These are phyloP conservation scores for Aurelia aurita complex sp. Pacific DNA, from an alignment of 30 jellyfish, hydroid and myxozoan species.

Conservation along the genomic window DNA sequence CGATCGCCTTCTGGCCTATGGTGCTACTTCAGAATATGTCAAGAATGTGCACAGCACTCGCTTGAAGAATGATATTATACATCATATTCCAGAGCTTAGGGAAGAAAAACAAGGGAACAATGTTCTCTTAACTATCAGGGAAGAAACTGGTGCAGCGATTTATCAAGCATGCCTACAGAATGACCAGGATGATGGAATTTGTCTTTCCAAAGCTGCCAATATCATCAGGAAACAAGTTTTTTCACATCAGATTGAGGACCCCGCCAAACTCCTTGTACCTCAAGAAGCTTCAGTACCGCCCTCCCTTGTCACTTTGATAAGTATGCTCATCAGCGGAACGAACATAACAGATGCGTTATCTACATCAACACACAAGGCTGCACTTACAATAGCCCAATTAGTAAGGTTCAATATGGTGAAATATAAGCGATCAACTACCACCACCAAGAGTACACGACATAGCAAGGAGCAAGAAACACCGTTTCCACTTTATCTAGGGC, in stretches of 20 bases:
- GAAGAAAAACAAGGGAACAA: constrained; percentile 16
- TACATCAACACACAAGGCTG: not conserved
- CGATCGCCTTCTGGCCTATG: not conserved
- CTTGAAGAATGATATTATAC: constrained; percentile 1
- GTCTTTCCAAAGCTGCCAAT: constrained; percentile 22
- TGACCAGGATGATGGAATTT: constrained; percentile 22
- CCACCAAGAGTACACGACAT: constrained; percentile 7
- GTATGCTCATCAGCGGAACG: constrained; percentile 1
- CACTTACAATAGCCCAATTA: not conserved
- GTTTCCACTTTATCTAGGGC: constrained; percentile 40
- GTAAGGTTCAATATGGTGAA: constrained; percentile 32
- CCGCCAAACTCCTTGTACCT: too few species aligned
- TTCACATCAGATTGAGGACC: not conserved
- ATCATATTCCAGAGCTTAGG: constrained; percentile 7
- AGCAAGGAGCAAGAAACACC: constrained; percentile 37
- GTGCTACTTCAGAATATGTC: not conserved
- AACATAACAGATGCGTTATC: constrained; percentile 1
- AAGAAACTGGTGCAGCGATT: constrained; percentile 17
- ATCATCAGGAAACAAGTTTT: constrained; percentile 14
- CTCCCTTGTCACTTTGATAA: not conserved
- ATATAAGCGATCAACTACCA: constrained; percentile 22
- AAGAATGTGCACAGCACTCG: constrained; percentile 32
- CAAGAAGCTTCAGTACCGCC: not conserved
- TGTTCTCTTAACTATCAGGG: constrained; percentile 3
- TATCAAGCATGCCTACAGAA: constrained; percentile 1